phyloP scores from a whole-genome alignment of 1,140 invertebrate species.

The Drosophila takahashii region DNA sequence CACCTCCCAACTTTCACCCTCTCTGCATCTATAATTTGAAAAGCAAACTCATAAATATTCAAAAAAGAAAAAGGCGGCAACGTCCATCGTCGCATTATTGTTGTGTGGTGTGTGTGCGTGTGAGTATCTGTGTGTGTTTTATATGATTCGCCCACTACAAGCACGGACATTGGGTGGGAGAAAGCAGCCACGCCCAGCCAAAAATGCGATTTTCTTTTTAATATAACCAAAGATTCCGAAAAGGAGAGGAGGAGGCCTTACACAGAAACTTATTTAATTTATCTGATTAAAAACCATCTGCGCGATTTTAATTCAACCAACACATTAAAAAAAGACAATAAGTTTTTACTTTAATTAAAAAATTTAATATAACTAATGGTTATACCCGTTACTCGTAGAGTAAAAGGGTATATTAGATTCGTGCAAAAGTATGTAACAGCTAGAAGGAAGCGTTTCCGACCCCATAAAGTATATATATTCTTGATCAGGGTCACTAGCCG shows the following conservation, averaged over 20 bases:
- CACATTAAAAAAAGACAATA: too few relatives aligned
- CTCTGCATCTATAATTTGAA: constrained; percentile 80
- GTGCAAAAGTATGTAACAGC: too few relatives aligned
- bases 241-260: background rate
- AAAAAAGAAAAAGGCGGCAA: constrained; percentile 61
- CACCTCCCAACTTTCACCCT: constrained; percentile 5
- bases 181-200: constrained; percentile 61
- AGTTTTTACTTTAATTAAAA: too few relatives aligned
- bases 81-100: constrained; percentile 42
- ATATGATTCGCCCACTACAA: constrained; percentile 63
- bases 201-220: constrained; percentile 82
- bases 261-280: background rate
- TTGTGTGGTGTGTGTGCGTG: constrained; percentile 28
- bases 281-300: too few relatives aligned
- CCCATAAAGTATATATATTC: too few relatives aligned
- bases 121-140: constrained; percentile 43
- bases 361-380: too few relatives aligned
- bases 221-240: constrained; percentile 53
- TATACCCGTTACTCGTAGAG: too few relatives aligned
- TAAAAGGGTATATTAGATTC: too few relatives aligned
- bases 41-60: constrained; percentile 83
- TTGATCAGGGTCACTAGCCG: too few relatives aligned
- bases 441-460: too few relatives aligned
- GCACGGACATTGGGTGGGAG: constrained; percentile 21
- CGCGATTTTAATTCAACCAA: too few relatives aligned